Evolutionary conservation across 2,888 invertebrate species (phyloP), one percentile per base, ranked within the genome.

Genomic region (Eustalomyia histrio): DNA sequence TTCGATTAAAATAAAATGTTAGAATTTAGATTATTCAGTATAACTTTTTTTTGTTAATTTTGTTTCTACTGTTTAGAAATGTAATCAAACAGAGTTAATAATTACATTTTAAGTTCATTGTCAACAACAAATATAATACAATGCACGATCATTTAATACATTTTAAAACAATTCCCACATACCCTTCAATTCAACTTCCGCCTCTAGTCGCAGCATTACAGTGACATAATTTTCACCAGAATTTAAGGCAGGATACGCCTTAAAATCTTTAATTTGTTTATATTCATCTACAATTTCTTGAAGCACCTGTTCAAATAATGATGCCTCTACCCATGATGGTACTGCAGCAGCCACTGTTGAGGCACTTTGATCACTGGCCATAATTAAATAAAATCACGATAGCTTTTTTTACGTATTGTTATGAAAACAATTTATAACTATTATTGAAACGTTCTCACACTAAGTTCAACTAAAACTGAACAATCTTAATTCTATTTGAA

Each of bases 221-320:
- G 89, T 88, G 16, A 86, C 82, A 80, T 86, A 89, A n/a, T 47
- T 47, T 47, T 47, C 89, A 0, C 88, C 89, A 0, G 85, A 82
- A 3, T 80, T 84, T 3, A 82, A 63, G 5, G 87, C 88, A 0
- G 83, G 82, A 3, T 57, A 69, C 0, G 84, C 83, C 5, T 79
- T 85, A 52, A 88, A 86, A 2, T 71, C 71, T 12, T 58, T 75
- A 9, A 85, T 84, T 67, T 61, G 75, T 29, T 80, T 65, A 12
- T 80, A 85, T n/a, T 81, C 73, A 0, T 83, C 61, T 0, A 82
- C 29, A 0, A 76, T 81, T n/a, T 80, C 76, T 50, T 76, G 79
- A 1, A 88, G 75, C 12, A 85, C 39, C 0, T 68, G 57, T 8
- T 84, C 84, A 35, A 88, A 87, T 0, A 84, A 74, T 1, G 84